Conservation (phyloP, 2,797 vertebrate genomes). For the Typhlichthys subterraneus region DNA sequence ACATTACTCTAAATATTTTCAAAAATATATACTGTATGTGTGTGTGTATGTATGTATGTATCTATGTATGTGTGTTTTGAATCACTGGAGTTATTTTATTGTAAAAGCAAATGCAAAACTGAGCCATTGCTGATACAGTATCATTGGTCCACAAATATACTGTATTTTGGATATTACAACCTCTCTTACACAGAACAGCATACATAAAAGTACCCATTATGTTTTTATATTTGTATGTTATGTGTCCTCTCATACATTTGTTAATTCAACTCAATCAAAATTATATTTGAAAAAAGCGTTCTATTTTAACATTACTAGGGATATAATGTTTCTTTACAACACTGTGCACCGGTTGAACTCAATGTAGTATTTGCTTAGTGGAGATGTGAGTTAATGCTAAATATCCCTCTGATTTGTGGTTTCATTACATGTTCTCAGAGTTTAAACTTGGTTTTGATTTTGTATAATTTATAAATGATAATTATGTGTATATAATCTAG, state of each 20-base stretch:
- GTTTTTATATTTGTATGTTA: constrained; percentile 36
- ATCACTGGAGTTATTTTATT: constrained; percentile 67
- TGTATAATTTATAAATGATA: constrained; percentile 28
- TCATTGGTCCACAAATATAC: constrained; percentile 34
- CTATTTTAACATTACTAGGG: constrained; percentile 21
- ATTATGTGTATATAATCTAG: constrained; percentile 49
- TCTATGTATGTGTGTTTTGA: constrained; percentile 45
- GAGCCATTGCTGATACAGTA: constrained; percentile 54
- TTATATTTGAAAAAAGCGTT: constrained; percentile 21
- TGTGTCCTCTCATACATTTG: constrained; percentile 28
- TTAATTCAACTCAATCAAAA: constrained; percentile 42
- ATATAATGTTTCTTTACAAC: constrained; percentile 38
- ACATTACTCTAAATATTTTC: too few relatives aligned
- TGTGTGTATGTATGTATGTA: constrained; percentile 33
- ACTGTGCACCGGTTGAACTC: constrained; percentile 59
- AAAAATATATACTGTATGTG: constrained; percentile 4
- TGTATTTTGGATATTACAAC: too few relatives aligned
- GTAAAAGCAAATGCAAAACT: constrained; percentile 64
- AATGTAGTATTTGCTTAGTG: constrained; percentile 29
- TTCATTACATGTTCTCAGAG: constrained; percentile 33
- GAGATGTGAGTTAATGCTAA: constrained; percentile 21
- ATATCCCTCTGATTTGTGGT: constrained; percentile 23
- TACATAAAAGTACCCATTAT: too few relatives aligned
- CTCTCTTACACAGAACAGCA: too few relatives aligned
- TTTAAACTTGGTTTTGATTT: constrained; percentile 29